Conservation (phyloP, 2,113 vertebrate species). For the Cinclus mexicanus region DNA sequence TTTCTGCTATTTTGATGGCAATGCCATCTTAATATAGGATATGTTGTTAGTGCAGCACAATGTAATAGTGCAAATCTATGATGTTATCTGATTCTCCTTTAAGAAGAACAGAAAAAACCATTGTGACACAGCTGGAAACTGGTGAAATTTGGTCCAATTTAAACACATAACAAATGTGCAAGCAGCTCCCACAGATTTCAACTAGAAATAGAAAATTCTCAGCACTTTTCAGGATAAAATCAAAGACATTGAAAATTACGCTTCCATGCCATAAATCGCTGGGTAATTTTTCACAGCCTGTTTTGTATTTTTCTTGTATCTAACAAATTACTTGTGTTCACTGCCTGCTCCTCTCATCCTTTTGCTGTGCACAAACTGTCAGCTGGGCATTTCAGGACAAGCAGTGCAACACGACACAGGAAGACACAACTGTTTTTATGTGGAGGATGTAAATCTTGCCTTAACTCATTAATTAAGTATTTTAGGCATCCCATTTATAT, state of each 20-base stretch:
- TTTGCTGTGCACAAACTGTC: neutral
- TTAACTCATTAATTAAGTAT: neutral
- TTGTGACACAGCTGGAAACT: neutral
- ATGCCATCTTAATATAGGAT: neutral
- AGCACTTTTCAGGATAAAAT: conserved; percentile 3
- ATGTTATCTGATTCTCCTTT: neutral
- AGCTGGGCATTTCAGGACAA: neutral
- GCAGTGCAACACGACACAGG: neutral
- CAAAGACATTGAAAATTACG: neutral
- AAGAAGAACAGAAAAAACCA: neutral
- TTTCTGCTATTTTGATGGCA: neutral
- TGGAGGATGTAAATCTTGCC: neutral
- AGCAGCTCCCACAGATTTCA: neutral
- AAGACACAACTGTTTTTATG: neutral
- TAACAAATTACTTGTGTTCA: neutral
- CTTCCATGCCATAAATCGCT: neutral
- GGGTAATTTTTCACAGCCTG: neutral
- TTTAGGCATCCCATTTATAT: neutral
- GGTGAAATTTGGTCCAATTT: neutral
- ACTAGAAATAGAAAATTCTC: neutral
- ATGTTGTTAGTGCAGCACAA: neutral
- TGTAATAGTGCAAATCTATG: neutral
- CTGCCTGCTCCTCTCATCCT: neutral
- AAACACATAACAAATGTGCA: neutral
- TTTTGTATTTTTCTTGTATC: neutral